A percentile compares a stretch with the other conserved stretches of the same genome.
phyloP scores from a whole-genome alignment of 2,113 vertebrate genomes.

The Oceanodroma tethys region DNA sequence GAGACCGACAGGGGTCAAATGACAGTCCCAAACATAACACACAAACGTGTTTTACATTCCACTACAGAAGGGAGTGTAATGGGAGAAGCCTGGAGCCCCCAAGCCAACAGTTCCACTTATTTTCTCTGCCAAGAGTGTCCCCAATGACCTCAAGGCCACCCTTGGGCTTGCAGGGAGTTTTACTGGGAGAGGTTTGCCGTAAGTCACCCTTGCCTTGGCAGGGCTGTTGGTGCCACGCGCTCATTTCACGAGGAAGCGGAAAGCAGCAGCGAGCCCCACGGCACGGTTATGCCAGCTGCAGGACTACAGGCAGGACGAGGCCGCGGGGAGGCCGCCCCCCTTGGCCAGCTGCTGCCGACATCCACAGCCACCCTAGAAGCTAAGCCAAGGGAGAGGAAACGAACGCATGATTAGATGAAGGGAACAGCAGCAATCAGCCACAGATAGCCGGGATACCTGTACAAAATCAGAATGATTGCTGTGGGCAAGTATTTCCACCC shows the following conservation, averaged over 20 bases:
- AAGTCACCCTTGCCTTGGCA: background rate
- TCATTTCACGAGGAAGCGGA: background rate
- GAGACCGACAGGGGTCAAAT: background rate
- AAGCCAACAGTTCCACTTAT: background rate
- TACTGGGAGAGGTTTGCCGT: background rate
- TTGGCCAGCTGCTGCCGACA: background rate
- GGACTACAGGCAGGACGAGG: background rate
- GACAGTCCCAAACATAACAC: background rate
- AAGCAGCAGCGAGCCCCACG: background rate
- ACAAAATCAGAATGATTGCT: too few relatives aligned
- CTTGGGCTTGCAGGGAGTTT: background rate
- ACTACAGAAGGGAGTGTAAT: background rate
- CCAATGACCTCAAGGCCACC: background rate
- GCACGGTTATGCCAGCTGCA: background rate
- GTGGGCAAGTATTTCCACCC: background rate
- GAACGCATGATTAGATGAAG: fast-evolving
- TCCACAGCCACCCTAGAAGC: background rate
- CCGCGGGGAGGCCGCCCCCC: background rate
- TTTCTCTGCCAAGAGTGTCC: background rate
- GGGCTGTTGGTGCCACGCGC: background rate
- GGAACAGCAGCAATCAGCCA: background rate
- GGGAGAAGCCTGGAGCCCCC: background rate
- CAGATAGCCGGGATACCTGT: background rate
- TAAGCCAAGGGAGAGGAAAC: background rate
- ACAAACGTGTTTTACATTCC: background rate